Conservation (phyloP, 2,113 vertebrate species). For the Rhea americana region DNA sequence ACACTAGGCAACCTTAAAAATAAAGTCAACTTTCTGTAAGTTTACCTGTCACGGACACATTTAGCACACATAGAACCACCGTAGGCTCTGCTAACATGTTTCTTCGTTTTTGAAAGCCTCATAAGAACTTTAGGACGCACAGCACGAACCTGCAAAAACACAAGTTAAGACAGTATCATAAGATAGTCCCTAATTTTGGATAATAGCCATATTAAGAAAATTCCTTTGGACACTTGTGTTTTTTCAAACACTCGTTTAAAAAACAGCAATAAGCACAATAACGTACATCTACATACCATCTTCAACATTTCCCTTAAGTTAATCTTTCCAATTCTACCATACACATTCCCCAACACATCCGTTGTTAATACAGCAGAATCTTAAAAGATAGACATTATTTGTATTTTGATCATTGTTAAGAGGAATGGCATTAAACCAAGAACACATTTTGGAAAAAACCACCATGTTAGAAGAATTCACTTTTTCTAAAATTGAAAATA, state of each 20-base stretch:
- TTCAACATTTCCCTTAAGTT: neutral
- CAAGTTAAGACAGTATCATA: fast-evolving
- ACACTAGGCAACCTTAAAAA: fast-evolving
- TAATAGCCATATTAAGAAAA: fast-evolving
- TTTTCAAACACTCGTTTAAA: neutral
- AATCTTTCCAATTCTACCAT: neutral
- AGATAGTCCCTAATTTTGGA: fast-evolving
- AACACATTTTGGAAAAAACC: neutral
- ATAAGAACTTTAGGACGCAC: constrained; percentile 97
- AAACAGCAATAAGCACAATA: neutral
- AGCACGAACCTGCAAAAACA: constrained; percentile 85
- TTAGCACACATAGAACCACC: constrained; percentile 99
- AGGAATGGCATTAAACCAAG: fast-evolving
- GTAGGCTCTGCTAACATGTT: constrained; percentile 96
- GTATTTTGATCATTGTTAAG: neutral
- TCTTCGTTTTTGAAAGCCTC: constrained; percentile 98
- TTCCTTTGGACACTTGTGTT: neutral
- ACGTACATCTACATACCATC: too few species aligned
- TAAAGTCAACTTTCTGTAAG: neutral
- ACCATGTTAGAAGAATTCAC: fast-evolving
- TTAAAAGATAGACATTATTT: neutral
- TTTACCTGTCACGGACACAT: constrained; percentile 97
- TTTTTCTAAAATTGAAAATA: neutral
- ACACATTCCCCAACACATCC: fast-evolving
- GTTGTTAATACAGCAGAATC: fast-evolving